Base-by-base conservation (phyloP, 2,797 vertebrate species). In the Platyrinchus mystaceus region DNA sequence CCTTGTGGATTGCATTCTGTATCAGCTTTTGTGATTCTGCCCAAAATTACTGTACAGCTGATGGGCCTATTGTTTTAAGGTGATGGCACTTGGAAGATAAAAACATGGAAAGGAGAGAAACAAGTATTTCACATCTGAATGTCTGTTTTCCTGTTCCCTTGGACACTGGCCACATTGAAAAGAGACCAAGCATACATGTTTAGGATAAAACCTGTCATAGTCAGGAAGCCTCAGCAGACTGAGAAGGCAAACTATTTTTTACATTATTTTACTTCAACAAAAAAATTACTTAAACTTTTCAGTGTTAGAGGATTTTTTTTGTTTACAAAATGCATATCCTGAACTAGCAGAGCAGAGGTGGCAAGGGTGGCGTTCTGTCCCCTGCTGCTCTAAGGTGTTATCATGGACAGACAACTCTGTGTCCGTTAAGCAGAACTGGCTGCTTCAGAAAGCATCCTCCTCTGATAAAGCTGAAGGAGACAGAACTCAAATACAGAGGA, bases 11-110 rank as follows among this genome's bases (percentile, higher is more conserved):
- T 85, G 68, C 41, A 58, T 86, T 93, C 73, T 70, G 3, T 69
- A 55, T 47, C 55, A 81, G 30, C 7, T 6, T 88, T 84, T 59
- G 46, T 63, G 58, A 90, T 81, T 88, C 66, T 90, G 43, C 39
- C 36, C 39, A 60, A 44, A 86, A 81, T 60, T 63, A 84, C 27
- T 39, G 28, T 47, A 60, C 12, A 66, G 62, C 23, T 94, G 95
- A 92, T 85, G 49, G 69, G 68, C 41, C 75, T 92, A 44, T 75
- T 69, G 23, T 93, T 93, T 90, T 63, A 85, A 89, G 64, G 43
- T 43, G 53, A 60, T 19, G 18, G 22, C 36, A 53, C 24, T 75
- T 58, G 68, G 28, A 60, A 78, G n/a, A 50, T 46, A 87, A 90
- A 78, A 60, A 60, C 21, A 22, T 4, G 23, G 28, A 70, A 93